Conservation (phyloP, 2,113 vertebrate genomes). For the Ameiurus melas region DNA sequence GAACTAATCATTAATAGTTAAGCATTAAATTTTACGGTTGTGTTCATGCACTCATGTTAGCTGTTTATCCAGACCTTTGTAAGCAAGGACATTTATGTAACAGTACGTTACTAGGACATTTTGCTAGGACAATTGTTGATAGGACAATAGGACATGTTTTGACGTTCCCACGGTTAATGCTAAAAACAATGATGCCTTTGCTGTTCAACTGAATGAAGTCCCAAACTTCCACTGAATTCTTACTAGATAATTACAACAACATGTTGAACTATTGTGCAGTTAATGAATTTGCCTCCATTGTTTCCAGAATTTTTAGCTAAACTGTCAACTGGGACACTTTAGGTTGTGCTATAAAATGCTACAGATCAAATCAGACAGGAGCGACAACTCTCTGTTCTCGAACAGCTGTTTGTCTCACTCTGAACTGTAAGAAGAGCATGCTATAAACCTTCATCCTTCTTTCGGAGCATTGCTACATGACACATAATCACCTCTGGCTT, state of each 20-base stretch:
- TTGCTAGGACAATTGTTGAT: no score
- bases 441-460: neutral
- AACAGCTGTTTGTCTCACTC: neutral
- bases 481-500: no score
- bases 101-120: neutral
- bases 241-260: conserved; percentile 17
- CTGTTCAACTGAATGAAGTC: neutral
- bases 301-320: neutral
- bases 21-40: neutral
- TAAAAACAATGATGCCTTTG: neutral
- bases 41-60: neutral
- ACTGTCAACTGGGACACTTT: conserved; percentile 5
- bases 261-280: conserved; percentile 6
- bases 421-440: neutral
- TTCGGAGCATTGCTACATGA: neutral
- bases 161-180: neutral
- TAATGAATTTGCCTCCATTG: neutral
- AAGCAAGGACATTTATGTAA: neutral
- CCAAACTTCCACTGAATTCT: neutral
- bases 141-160: neutral
- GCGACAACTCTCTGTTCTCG: neutral
- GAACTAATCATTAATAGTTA: neutral
- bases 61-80: neutral
- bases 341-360: neutral
- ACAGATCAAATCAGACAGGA: neutral